phyloP scores from a whole-genome alignment of 2,888 invertebrate genomes.

The Notodonta dromedarius region DNA sequence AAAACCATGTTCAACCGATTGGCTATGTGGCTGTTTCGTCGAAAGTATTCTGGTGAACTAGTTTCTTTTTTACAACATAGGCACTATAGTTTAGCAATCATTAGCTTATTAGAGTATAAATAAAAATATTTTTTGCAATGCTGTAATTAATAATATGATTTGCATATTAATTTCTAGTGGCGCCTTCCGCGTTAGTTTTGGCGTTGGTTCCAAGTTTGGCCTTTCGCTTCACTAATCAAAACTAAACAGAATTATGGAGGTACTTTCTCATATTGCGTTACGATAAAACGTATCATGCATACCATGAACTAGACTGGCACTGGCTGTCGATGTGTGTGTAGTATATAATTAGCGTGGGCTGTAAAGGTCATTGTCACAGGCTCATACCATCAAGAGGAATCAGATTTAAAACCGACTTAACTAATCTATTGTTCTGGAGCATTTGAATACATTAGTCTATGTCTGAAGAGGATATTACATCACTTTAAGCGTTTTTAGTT shows the following conservation, averaged over 20 bases:
- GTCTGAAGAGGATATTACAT: slow-evolving; percentile 13
- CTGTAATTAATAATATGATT: background rate
- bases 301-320: slow-evolving; percentile 67
- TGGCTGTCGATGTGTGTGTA: slow-evolving; percentile 59
- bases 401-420: slow-evolving; percentile 65
- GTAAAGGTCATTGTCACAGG: slow-evolving; percentile 82
- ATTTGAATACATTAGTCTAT: slow-evolving; percentile 12
- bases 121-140: too few relatives aligned
- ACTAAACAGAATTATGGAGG: slow-evolving; percentile 29
- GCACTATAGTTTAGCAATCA: background rate
- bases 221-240: slow-evolving; percentile 8
- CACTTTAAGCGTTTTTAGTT: slow-evolving; percentile 8
- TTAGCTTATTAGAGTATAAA: too few relatives aligned
- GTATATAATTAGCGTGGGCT: slow-evolving; percentile 82
- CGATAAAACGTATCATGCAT: slow-evolving; percentile 57
- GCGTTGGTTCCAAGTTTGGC: background rate
- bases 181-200: background rate
- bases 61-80: background rate
- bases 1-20: slow-evolving; percentile 19
- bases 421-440: slow-evolving; percentile 42
- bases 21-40: too few relatives aligned
- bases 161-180: background rate
- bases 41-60: background rate
- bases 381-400: slow-evolving; percentile 59
- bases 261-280: slow-evolving; percentile 41